These are phyloP conservation scores for Synodontis membranacea DNA, from an alignment of 2,113 vertebrate species.

Conservation along the genomic window DNA sequence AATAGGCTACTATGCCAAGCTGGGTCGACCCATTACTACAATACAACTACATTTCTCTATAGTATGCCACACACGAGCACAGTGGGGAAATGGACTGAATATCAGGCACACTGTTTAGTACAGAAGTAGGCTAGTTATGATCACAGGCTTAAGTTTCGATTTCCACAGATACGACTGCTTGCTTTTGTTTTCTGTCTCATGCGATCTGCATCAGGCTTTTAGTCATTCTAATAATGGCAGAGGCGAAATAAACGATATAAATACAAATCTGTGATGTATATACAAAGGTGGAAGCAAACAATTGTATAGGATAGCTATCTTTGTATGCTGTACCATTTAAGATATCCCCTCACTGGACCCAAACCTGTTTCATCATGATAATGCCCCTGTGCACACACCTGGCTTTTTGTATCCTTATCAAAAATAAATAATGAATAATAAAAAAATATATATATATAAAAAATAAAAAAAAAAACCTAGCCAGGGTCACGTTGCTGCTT, in stretches of 20 bases:
- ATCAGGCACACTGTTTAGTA: background rate
- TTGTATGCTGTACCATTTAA: background rate
- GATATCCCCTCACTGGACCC: background rate
- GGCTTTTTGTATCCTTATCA: too few relatives aligned
- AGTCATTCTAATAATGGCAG: background rate
- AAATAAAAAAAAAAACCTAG: too few relatives aligned
- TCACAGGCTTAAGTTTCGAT: slow-evolving; percentile 4
- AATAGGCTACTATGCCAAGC: background rate
- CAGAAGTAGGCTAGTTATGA: background rate
- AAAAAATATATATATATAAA: too few relatives aligned
- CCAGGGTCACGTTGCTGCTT: too few relatives aligned
- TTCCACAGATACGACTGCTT: background rate
- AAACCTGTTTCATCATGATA: background rate
- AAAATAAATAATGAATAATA: too few relatives aligned
- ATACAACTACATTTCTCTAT: background rate
- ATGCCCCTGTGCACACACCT: background rate
- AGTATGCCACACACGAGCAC: background rate
- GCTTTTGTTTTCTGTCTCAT: background rate
- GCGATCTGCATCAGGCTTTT: background rate
- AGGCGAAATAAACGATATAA: too few relatives aligned
- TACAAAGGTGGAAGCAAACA: background rate
- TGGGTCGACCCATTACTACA: background rate
- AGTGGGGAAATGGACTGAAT: background rate
- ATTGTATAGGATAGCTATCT: background rate
- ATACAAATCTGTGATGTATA: too few relatives aligned